Evolutionary conservation across 2,113 vertebrate species (phyloP).

Genomic region (Forbesichthys papilliferus): DNA sequence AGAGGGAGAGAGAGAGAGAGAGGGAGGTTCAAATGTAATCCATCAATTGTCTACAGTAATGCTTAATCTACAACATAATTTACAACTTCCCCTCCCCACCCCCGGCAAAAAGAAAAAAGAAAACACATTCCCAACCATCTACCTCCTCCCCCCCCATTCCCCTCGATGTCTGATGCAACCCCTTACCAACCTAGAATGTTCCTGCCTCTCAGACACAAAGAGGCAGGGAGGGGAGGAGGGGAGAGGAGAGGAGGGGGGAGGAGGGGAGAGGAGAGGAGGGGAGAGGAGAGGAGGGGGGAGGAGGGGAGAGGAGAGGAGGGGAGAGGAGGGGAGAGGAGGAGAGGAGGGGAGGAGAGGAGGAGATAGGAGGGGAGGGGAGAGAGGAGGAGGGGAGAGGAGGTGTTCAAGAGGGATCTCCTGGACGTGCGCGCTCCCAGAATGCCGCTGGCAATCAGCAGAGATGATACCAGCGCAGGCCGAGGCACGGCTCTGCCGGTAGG

Average conservation of each 20-base stretch:
- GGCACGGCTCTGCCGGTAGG: conserved; percentile 38
- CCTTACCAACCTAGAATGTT: conserved; percentile 68
- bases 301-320: not conserved
- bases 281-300: too few relatives aligned
- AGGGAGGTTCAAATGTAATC: conserved; percentile 65
- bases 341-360: not conserved
- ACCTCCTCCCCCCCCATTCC: conserved; percentile 23
- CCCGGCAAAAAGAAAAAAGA: not conserved
- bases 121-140: conserved; percentile 23
- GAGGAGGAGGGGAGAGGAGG: not conserved
- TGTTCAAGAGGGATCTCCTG: conserved; percentile 42
- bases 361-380: not conserved
- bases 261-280: not conserved
- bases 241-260: not conserved
- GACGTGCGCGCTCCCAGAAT: conserved; percentile 55
- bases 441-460: conserved; percentile 52
- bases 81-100: conserved; percentile 43
- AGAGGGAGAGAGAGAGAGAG: conserved; percentile 28
- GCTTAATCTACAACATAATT: conserved; percentile 70
- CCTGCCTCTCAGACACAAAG: conserved; percentile 72
- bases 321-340: not conserved
- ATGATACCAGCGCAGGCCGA: conserved; percentile 69
- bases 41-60: conserved; percentile 66
- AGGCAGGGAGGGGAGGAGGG: conserved; percentile 42
- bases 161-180: conserved; percentile 71